phyloP scores from a whole-genome alignment of 2,888 invertebrate genomes.

The Gonocerus acuteangulatus region DNA sequence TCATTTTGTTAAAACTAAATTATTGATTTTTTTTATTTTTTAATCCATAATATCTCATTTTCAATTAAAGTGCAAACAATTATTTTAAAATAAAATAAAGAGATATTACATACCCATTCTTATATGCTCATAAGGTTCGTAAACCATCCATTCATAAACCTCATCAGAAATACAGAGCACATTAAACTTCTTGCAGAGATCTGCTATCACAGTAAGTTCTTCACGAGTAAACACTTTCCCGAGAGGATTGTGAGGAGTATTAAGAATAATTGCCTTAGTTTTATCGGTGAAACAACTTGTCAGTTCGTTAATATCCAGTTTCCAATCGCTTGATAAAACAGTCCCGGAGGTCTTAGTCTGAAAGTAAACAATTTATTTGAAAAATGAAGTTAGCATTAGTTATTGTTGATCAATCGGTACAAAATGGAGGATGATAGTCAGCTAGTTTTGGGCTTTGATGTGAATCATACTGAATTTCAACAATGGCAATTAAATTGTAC shows the following conservation, averaged over 20 bases:
- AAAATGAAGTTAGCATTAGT: too few relatives aligned
- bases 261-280: slow-evolving; percentile 92
- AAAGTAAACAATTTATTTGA: slow-evolving; percentile 26
- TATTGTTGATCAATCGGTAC: too few relatives aligned
- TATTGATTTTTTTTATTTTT: too few relatives aligned
- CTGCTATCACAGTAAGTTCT: slow-evolving; percentile 70
- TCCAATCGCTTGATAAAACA: slow-evolving; percentile 72
- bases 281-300: slow-evolving; percentile 69
- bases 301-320: slow-evolving; percentile 73
- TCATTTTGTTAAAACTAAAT: too few relatives aligned
- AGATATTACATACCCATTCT: slow-evolving; percentile 70
- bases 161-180: slow-evolving; percentile 90
- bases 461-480: too few relatives aligned
- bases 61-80: too few relatives aligned
- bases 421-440: too few relatives aligned
- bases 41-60: too few relatives aligned
- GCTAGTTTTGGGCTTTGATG: too few relatives aligned
- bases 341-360: slow-evolving; percentile 48
- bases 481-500: too few relatives aligned
- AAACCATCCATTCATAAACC: slow-evolving; percentile 97
- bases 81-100: too few relatives aligned
- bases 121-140: slow-evolving; percentile 71
- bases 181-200: slow-evolving; percentile 85
- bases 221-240: slow-evolving; percentile 76
- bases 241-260: slow-evolving; percentile 95